phyloP scores from a whole-genome alignment of 2,113 vertebrate species.

The Oxyura jamaicensis region DNA sequence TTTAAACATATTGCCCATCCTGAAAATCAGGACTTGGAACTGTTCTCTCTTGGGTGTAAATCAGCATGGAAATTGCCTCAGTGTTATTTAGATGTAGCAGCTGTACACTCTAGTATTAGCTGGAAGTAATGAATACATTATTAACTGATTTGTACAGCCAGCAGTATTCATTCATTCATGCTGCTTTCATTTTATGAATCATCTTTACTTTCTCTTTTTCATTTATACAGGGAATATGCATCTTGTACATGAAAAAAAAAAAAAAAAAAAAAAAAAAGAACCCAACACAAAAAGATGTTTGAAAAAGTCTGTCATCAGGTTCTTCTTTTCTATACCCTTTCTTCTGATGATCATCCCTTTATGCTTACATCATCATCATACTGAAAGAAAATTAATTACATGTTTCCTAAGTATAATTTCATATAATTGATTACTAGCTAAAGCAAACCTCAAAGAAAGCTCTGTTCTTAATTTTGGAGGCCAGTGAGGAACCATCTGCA shows the following conservation, averaged over 20 bases:
- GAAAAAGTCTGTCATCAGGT: not conserved
- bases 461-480: constrained; percentile 4
- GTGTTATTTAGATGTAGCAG: constrained; percentile 1
- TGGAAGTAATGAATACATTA: not conserved
- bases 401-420: not conserved
- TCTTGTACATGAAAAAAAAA: not conserved
- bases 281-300: not conserved
- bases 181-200: not conserved
- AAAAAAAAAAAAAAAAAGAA: not conserved
- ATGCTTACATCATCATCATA: not conserved
- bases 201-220: not conserved
- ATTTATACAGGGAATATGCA: not conserved
- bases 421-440: not conserved
- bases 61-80: not conserved
- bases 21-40: constrained; percentile 22
- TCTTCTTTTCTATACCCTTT: not conserved
- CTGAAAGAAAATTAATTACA: constrained; percentile 5
- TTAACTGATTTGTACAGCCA: not conserved
- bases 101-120: not conserved
- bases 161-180: not conserved
- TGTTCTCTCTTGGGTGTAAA: not conserved
- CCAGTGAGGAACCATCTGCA: not conserved
- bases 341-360: not conserved
- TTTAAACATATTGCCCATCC: constrained; percentile 13
- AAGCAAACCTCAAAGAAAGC: not conserved